A percentile compares a stretch with the other conserved stretches of the same genome.
These are phyloP conservation scores for Sesia apiformis DNA, from an alignment of 2,888 invertebrate genomes.

Conservation along the genomic window DNA sequence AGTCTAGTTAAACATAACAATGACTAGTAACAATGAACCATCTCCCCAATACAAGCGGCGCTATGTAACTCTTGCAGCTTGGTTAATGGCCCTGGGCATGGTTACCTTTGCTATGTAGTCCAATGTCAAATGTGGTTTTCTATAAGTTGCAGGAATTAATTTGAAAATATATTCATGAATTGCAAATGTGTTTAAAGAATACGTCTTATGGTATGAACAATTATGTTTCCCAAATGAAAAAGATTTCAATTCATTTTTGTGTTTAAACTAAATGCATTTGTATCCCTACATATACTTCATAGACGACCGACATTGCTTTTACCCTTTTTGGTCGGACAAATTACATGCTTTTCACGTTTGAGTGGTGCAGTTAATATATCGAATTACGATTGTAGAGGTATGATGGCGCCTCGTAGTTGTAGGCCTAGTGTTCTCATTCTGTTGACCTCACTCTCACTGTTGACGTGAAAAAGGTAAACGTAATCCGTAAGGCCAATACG, in stretches of 20 bases:
- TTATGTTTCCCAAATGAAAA: too few relatives aligned
- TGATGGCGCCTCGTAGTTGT: background rate
- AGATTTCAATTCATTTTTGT: too few relatives aligned
- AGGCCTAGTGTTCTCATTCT: conserved; percentile 3
- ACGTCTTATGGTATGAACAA: too few relatives aligned
- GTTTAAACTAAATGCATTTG: too few relatives aligned
- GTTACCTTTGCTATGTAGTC: conserved; percentile 20
- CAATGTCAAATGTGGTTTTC: conserved; percentile 11
- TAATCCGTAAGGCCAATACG: conserved; percentile 14
- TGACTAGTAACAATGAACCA: conserved; percentile 21
- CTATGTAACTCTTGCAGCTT: conserved; percentile 1
- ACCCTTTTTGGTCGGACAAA: background rate
- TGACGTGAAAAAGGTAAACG: conserved; percentile 9
- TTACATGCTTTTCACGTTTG: background rate
- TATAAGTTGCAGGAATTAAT: background rate
- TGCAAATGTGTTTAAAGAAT: too few relatives aligned
- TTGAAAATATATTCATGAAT: too few relatives aligned
- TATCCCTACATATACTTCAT: background rate
- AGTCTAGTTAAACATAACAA: too few relatives aligned
- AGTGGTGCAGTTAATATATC: conserved; percentile 4
- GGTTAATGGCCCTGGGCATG: conserved; percentile 25
- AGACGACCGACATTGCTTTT: background rate
- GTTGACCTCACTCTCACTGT: conserved; percentile 22
- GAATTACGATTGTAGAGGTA: conserved; percentile 1
- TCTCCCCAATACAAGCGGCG: conserved; percentile 19